A percentile compares a stretch with the other conserved stretches of the same genome.
These are phyloP conservation scores for Promerops cafer DNA, from an alignment of 2,113 vertebrate species.

Conservation along the genomic window DNA sequence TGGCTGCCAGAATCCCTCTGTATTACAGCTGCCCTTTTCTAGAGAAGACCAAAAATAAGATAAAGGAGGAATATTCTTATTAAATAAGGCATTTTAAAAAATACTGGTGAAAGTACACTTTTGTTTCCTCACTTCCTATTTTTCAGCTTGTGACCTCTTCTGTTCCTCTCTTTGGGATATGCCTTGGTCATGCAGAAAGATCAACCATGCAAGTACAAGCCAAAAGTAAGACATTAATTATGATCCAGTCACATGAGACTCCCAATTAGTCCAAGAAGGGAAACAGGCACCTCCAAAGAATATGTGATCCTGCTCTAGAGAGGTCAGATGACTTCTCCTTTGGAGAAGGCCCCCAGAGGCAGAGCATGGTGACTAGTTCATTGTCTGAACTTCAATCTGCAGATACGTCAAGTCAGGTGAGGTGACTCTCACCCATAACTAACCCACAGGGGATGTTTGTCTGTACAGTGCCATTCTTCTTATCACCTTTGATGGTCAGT, in stretches of 20 bases:
- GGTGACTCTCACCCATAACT: not conserved
- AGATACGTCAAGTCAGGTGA: not conserved
- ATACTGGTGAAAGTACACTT: not conserved
- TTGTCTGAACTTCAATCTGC: not conserved
- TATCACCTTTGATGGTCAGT: not conserved
- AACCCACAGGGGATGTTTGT: not conserved
- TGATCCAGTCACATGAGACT: not conserved
- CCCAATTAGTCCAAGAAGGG: not conserved
- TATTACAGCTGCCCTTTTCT: not conserved
- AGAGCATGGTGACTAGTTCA: not conserved
- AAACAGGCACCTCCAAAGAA: not conserved
- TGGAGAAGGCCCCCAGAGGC: not conserved
- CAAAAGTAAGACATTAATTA: constrained; percentile 6
- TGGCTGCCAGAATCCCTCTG: not conserved
- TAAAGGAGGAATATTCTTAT: not conserved
- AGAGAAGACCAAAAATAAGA: not conserved
- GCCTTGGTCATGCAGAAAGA: not conserved
- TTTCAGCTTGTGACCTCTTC: not conserved
- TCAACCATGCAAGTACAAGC: not conserved
- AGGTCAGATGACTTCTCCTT: not conserved
- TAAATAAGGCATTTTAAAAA: not conserved
- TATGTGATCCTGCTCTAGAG: not conserved
- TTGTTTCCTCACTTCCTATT: not conserved
- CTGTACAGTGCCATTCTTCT: not conserved
- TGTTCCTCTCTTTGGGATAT: not conserved